phyloP scores from a whole-genome alignment of 2,888 invertebrate genomes.

The Cremastinae sp. region DNA sequence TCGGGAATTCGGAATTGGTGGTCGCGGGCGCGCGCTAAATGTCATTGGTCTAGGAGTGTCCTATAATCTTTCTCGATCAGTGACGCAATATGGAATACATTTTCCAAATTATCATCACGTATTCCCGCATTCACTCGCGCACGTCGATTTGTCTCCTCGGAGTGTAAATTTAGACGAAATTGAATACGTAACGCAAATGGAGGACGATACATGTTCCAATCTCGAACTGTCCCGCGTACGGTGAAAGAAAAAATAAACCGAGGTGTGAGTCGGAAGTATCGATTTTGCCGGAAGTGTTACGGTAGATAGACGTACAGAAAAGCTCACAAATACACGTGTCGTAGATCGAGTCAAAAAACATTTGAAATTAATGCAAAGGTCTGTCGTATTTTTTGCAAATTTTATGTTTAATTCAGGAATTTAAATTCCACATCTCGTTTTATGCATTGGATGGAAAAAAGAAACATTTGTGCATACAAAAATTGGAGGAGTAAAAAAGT shows the following conservation, averaged over 20 bases:
- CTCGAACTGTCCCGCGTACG: conserved; percentile 30
- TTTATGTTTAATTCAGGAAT: too few species aligned
- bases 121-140: too few species aligned
- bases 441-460: too few species aligned
- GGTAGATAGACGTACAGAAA: conserved; percentile 21
- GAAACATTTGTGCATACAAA: not conserved
- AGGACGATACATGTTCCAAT: conserved; percentile 22
- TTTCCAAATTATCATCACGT: conserved; percentile 24
- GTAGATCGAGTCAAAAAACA: conserved; percentile 45
- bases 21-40: not conserved
- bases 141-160: not conserved
- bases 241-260: conserved; percentile 4
- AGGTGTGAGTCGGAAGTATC: conserved; percentile 50
- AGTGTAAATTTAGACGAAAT: conserved; percentile 11
- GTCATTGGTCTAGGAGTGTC: not conserved
- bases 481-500: too few species aligned
- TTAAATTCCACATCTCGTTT: too few species aligned
- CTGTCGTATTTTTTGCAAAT: not conserved
- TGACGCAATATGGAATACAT: conserved; percentile 16
- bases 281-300: conserved; percentile 54
- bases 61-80: conserved; percentile 37
- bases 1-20: conserved; percentile 7
- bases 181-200: conserved; percentile 19
- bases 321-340: not conserved
- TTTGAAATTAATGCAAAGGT: conserved; percentile 19